Evolutionary conservation across 2,888 invertebrate genomes (phyloP).

Genomic region (Nymphalis urticae): DNA sequence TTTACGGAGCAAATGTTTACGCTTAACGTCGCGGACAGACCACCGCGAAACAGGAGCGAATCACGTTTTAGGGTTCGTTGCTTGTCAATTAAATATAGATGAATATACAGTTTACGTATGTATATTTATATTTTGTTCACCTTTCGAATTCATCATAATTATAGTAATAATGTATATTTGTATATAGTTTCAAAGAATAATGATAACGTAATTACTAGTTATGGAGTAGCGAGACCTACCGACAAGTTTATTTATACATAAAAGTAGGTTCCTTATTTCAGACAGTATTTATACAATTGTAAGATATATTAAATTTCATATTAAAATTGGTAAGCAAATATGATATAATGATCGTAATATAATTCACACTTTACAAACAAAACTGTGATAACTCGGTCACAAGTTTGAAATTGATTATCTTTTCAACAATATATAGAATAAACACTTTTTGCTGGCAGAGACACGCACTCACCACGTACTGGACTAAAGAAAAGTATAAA

Average conservation of each 20-base stretch:
- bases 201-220: too few relatives aligned
- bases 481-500: not conserved
- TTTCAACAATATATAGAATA: not conserved
- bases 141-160: not conserved
- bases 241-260: not conserved
- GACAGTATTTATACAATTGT: not conserved
- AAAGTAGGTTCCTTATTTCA: not conserved
- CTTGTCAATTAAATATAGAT: not conserved
- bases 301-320: not conserved
- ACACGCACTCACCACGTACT: not conserved
- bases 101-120: not conserved
- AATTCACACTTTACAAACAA: not conserved
- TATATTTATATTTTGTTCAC: not conserved
- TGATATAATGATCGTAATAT: too few relatives aligned
- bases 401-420: not conserved
- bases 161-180: not conserved
- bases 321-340: too few relatives aligned
- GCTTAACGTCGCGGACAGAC: conserved; percentile 32
- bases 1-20: conserved; percentile 35
- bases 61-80: conserved; percentile 22
- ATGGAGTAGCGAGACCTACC: too few relatives aligned
- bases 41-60: conserved; percentile 28
- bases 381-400: not conserved
- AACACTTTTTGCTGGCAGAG: not conserved
- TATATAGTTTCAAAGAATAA: not conserved